Percentiles rank a stretch among this genome's conserved stretches.
These are phyloP conservation scores for Helicoverpa zea DNA, from an alignment of 1,140 invertebrate species.

Conservation along the genomic window DNA sequence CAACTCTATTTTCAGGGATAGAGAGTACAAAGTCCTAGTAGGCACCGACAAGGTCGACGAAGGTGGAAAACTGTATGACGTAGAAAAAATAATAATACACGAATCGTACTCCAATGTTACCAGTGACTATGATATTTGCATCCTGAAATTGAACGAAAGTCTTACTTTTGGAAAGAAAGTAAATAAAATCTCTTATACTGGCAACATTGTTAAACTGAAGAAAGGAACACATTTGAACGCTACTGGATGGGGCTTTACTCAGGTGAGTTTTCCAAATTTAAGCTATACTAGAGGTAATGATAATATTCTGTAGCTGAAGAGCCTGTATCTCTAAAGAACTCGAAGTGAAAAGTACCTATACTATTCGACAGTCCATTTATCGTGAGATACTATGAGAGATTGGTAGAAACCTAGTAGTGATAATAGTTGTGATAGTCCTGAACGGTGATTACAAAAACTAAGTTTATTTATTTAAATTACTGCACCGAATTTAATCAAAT, in stretches of 20 bases:
- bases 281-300: no score
- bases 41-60: conserved; percentile 42
- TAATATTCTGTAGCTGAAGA: no score
- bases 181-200: conserved; percentile 41
- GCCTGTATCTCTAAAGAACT: no score
- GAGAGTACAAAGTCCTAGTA: conserved; percentile 49
- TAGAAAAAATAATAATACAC: conserved; percentile 55
- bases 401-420: no score
- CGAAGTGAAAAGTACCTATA: no score
- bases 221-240: conserved; percentile 27
- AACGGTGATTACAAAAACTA: no score
- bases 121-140: conserved; percentile 52
- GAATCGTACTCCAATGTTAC: conserved; percentile 43
- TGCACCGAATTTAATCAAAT: no score
- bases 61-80: conserved; percentile 48
- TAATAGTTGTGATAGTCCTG: no score
- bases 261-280: conserved; percentile 2
- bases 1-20: conserved; percentile 49
- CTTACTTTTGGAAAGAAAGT: conserved; percentile 50
- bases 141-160: conserved; percentile 50
- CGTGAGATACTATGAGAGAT: no score
- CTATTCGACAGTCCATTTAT: no score
- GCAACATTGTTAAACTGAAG: conserved; percentile 26
- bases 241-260: conserved; percentile 55
- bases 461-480: no score